phyloP scores from a whole-genome alignment of 2,113 vertebrate genomes.

The Dunckerocampus dactyliophorus region DNA sequence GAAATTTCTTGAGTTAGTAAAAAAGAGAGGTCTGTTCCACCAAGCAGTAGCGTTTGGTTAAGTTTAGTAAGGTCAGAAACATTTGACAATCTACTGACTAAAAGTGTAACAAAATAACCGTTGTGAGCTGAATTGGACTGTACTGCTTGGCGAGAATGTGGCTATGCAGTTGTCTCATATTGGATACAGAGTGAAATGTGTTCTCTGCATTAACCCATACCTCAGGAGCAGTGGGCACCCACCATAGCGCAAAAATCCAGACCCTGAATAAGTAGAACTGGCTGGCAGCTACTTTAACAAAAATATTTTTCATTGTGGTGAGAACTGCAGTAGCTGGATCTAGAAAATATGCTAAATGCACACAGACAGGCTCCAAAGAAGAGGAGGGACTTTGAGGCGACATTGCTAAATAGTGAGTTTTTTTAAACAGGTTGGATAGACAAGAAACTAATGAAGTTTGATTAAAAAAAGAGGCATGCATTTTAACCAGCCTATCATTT shows the following conservation, averaged over 20 bases:
- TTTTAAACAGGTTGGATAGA: not conserved
- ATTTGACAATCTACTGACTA: not conserved
- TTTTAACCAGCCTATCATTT: constrained; percentile 42
- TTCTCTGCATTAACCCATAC: not conserved
- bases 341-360: not conserved
- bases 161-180: not conserved
- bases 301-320: not conserved
- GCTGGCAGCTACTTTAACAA: not conserved
- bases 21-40: not conserved
- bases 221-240: not conserved
- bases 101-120: not conserved
- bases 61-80: not conserved
- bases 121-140: not conserved
- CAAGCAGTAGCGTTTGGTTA: not conserved
- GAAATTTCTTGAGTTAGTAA: not conserved
- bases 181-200: not conserved
- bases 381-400: not conserved
- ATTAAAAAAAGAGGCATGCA: constrained; percentile 7
- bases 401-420: not conserved
- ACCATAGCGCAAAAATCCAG: not conserved
- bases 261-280: not conserved
- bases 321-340: not conserved
- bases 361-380: not conserved
- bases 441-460: constrained; percentile 3
- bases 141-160: not conserved